Evolutionary conservation across 2,113 vertebrate species (phyloP), one percentile per base, ranked within the genome.

Genomic region (Limnothrissa miodon): DNA sequence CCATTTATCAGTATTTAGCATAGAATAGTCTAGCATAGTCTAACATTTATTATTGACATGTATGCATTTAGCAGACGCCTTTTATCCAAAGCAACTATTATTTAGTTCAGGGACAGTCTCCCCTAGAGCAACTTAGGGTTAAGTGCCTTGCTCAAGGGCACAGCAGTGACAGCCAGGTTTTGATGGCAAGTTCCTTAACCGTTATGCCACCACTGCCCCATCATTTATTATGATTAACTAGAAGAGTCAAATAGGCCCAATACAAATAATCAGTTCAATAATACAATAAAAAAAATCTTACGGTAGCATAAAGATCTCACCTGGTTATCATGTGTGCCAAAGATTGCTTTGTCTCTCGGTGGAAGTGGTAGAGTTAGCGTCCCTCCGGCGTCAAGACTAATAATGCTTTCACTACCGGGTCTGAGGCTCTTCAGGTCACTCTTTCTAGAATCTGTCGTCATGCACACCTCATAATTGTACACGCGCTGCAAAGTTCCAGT

Each of bases 371-470:
- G 46, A 0, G 87, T 85, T 25, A 82, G 44, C 2, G 82, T 83
- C 19, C 51, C 78, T 83, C 62, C 83, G 29, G 39, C 42, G 62
- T 84, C 83, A 59, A 85, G 51, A 51, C 83, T 83, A 44, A 85
- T 45, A 33, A 86, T 39, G 45, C 66, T 82, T 25, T 85, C 66
- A 85, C 51, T 84, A 44, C 51, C 39, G 29, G 83, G 83, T 84
- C 48, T 82, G n/a, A 80, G 0, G n/a, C 36, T 83, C 78, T 80
- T 86, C 23, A 83, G 21, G 45, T 85, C 80, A 66, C 78, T 89
- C 19, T 84, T 88, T 84, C 82, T 81, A n/a, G 82, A 86, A 48
- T 87, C 84, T 45, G 80, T 85, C 1, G 81, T 87, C 42, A 80
- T 82, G 39, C 82, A 85, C 13, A 80, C 56, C 13, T 87, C 86